Percentiles rank a stretch among this genome's conserved stretches.
Conservation (phyloP, 2,113 vertebrate genomes). For the Caranx melampygus region DNA sequence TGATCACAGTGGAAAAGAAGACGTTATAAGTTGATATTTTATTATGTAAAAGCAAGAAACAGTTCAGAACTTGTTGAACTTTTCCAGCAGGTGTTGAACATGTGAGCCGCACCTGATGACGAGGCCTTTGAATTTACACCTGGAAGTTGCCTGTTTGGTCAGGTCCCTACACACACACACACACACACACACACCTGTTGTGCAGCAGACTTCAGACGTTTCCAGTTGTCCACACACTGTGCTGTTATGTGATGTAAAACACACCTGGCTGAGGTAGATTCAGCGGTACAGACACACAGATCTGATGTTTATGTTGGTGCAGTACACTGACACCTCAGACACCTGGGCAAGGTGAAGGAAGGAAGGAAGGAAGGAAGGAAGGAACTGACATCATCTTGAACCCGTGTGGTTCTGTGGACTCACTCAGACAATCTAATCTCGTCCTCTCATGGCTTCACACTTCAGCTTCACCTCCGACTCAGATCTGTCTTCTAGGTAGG, state of each 20-base stretch:
- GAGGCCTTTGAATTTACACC: background rate
- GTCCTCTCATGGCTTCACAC: background rate
- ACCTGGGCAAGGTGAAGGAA: background rate
- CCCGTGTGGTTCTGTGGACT: background rate
- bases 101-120: background rate
- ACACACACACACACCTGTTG: too few species aligned
- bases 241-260: background rate
- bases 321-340: background rate
- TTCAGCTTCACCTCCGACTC: background rate
- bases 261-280: background rate
- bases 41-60: background rate
- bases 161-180: too few species aligned
- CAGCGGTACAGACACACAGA: background rate
- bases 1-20: background rate
- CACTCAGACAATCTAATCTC: background rate
- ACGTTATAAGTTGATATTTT: background rate
- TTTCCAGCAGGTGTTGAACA: background rate
- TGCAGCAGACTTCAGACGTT: too few species aligned
- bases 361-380: too few species aligned
- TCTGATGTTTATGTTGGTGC: background rate
- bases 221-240: background rate
- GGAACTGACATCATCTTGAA: background rate
- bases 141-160: background rate
- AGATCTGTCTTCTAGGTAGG: background rate
- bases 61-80: background rate